Conservation (phyloP, 2,888 invertebrate species). For the Acleris emargana region DNA sequence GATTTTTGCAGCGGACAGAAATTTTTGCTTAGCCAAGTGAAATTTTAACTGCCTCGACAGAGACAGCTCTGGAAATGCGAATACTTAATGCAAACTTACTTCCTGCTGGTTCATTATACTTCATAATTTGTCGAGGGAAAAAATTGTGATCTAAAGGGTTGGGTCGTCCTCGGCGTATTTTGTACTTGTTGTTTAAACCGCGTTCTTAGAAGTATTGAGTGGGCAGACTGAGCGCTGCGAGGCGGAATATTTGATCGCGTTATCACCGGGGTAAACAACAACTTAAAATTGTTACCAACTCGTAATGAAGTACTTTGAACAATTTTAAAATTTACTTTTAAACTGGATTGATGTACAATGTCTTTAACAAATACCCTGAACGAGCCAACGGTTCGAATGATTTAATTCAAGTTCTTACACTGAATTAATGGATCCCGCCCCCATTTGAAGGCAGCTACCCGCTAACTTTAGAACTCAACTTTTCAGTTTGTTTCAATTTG, state of each 20-base stretch:
- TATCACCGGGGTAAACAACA: not conserved
- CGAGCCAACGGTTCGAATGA: conserved; percentile 64
- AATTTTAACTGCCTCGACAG: conserved; percentile 83
- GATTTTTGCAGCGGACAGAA: conserved; percentile 82
- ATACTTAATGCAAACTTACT: conserved; percentile 83
- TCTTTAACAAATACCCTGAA: conserved; percentile 52
- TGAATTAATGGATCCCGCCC: conserved; percentile 73
- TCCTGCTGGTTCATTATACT: conserved; percentile 81
- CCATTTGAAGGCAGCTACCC: conserved; percentile 61
- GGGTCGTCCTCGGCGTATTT: conserved; percentile 38
- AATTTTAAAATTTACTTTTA: conserved; percentile 21
- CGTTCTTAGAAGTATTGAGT: conserved; percentile 30
- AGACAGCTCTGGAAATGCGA: conserved; percentile 80
- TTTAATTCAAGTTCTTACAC: conserved; percentile 74
- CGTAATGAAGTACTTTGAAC: conserved; percentile 20
- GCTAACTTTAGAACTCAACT: conserved; percentile 68
- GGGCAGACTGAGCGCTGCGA: conserved; percentile 26
- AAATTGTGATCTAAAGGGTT: conserved; percentile 70
- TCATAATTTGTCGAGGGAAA: conserved; percentile 74
- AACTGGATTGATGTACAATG: conserved; percentile 31
- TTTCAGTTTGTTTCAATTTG: conserved; percentile 77
- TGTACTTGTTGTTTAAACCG: conserved; percentile 35
- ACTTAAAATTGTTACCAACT: conserved; percentile 12
- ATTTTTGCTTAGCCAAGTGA: conserved; percentile 83
- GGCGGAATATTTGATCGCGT: conserved; percentile 40